Conservation (phyloP, 2,888 invertebrate species). For the Nasonovia ribisnigri region DNA sequence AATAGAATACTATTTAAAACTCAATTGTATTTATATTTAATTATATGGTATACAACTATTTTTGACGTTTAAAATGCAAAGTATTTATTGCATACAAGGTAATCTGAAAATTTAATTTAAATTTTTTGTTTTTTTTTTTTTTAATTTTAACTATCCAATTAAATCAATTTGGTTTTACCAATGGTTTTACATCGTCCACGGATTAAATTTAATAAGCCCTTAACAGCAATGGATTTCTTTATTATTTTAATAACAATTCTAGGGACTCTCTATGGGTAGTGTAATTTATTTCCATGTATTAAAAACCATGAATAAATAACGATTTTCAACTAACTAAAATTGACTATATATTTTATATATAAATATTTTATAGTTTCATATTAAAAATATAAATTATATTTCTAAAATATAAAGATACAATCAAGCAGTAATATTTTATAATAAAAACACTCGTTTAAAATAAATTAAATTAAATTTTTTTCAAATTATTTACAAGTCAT, state of each 20-base stretch:
- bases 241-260: not conserved
- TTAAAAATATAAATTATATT: no score
- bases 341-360: no score
- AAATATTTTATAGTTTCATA: not conserved
- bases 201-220: not conserved
- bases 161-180: conserved; percentile 16
- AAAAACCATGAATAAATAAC: not conserved
- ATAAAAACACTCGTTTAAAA: not conserved
- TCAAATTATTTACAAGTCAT: not conserved
- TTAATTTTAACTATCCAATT: not conserved
- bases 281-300: conserved; percentile 15
- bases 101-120: not conserved
- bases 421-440: not conserved
- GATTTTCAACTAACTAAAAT: no score
- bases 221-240: not conserved
- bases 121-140: not conserved
- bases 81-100: not conserved
- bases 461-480: not conserved
- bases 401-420: not conserved
- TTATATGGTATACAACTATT: not conserved
- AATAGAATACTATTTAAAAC: not conserved
- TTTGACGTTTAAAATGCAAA: not conserved
- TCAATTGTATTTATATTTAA: not conserved
- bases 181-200: not conserved
- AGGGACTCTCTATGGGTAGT: not conserved